Base-by-base conservation (phyloP, 2,888 invertebrate species). In the Coecobrya sp. region DNA sequence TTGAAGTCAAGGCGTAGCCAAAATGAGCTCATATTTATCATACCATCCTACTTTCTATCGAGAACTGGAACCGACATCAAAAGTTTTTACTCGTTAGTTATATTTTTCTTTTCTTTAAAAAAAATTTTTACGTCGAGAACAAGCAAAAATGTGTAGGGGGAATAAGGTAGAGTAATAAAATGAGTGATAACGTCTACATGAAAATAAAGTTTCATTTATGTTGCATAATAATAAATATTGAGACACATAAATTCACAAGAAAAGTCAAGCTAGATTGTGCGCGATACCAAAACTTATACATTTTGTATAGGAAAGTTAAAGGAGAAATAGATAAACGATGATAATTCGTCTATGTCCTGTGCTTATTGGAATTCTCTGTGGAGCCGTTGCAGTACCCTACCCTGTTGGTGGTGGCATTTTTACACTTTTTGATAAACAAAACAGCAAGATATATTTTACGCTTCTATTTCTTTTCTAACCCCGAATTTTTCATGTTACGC, bases 1-100 rank as follows among this genome's bases (percentile, higher is more conserved):
- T 86, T 86, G 76, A 62, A 70, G 86, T 70, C 70, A 76, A 36
- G 59, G 73, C 86, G 76, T 42, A 59, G 76, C 76, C 86, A 76
- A 87, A 87, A 87, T 87, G 86, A 76, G 86, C 55, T 87, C 76
- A 45, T 87, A 87, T 87, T 87, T 86, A 86, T 76, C 86, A 76
- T 87, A 87, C 42, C 10, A 49, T 49, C 27, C 45, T 45, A 22
- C 42, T 16, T 87, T 76, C 76, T 87, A 87, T 76, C 76, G 45
- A 13, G 49, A 55, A 65, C 27, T 27, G 19, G 11, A 27, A 45
- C 76, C 62, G 45, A 76, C 87, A 76, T 87, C 52, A 86, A 86
- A 86, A 70, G 19, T n/a, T 52, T 73, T 86, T 59, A 59, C 59
- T 1, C 19, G 59, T 36, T 36, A 59, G 59, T 22, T 4, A 13